Conservation (phyloP, 2,113 vertebrate species). For the Terrapene triunguis region DNA sequence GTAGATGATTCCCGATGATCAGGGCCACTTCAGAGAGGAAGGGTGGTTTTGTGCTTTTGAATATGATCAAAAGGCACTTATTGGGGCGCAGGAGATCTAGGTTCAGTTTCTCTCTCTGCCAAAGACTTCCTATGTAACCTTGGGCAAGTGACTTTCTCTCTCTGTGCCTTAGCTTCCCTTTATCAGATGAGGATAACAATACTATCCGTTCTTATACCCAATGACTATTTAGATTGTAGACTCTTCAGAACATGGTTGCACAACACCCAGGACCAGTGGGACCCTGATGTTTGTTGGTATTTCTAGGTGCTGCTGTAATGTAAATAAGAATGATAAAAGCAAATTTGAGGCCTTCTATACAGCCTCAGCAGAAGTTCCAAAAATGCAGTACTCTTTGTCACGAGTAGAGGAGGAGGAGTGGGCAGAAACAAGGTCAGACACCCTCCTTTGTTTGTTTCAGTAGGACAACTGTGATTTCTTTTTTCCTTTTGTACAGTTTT, state of each 20-base stretch:
- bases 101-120: not conserved
- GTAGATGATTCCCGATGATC: not conserved
- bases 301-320: not conserved
- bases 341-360: not conserved
- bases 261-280: not conserved
- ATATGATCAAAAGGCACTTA: not conserved
- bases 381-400: not conserved
- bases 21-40: not conserved
- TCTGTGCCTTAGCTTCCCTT: not conserved
- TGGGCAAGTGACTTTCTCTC: not conserved
- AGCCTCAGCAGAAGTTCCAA: not conserved
- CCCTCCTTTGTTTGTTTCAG: not conserved
- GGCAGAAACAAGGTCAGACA: not conserved
- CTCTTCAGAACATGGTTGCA: not conserved
- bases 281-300: no score
- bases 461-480: not conserved
- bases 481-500: not conserved
- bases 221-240: not conserved
- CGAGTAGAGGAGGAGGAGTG: not conserved
- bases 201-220: not conserved
- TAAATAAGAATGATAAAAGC: not conserved
- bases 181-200: not conserved
- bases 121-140: not conserved
- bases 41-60: not conserved
- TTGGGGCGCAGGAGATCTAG: not conserved